Evolutionary conservation across 2,113 vertebrate species (phyloP).

Genomic region (Dasyurus viverrinus): DNA sequence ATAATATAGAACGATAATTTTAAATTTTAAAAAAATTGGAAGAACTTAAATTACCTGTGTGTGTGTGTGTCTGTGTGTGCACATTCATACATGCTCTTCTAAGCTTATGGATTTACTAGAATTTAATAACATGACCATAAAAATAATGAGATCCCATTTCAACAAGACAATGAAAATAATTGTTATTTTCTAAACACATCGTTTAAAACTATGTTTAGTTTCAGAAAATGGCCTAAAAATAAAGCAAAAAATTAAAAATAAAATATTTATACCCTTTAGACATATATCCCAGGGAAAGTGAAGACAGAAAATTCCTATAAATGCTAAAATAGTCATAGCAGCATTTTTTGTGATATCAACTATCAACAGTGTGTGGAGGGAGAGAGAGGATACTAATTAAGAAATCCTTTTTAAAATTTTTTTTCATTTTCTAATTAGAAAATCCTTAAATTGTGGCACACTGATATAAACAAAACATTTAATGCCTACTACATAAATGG

Average conservation of each 20-base stretch:
- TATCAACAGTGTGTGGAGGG: not conserved
- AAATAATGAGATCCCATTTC: not conserved
- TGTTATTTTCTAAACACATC: not conserved
- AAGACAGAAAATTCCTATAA: not conserved
- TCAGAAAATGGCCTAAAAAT: not conserved
- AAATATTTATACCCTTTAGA: not conserved
- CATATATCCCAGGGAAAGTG: not conserved
- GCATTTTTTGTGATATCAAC: not conserved
- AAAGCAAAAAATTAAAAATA: not conserved
- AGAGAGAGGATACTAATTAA: not conserved
- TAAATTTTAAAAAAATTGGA: no score
- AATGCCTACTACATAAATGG: not conserved
- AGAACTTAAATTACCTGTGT: no score
- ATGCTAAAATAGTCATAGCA: not conserved
- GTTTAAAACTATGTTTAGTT: not conserved
- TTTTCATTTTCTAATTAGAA: not conserved
- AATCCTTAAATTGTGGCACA: not conserved
- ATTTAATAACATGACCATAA: not conserved
- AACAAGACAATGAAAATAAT: not conserved
- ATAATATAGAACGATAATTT: no score
- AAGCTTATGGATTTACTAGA: not conserved
- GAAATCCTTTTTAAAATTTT: not conserved
- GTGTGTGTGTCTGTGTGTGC: no score
- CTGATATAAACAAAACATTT: not conserved
- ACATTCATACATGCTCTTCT: not conserved